phyloP scores from a whole-genome alignment of 2,113 vertebrate genomes.

The Picathartes gymnocephalus region DNA sequence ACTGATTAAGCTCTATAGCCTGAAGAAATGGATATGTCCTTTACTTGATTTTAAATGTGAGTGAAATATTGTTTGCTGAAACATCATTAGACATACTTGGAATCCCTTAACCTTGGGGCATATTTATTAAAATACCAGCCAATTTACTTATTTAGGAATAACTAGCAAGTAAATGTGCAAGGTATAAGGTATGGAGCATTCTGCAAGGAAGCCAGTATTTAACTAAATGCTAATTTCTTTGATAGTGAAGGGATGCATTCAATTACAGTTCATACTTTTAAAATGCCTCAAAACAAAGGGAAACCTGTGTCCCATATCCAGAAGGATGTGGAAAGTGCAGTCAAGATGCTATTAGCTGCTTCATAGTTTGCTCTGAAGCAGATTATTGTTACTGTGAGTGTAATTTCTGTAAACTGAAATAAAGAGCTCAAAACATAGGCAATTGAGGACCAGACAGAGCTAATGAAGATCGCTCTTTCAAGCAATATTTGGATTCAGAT shows the following conservation, averaged over 20 bases:
- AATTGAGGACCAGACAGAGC: background rate
- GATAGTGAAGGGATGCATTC: background rate
- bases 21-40: conserved; percentile 26
- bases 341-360: background rate
- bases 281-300: background rate
- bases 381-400: background rate
- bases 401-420: background rate
- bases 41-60: conserved; percentile 14
- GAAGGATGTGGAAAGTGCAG: background rate
- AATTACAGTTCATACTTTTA: background rate
- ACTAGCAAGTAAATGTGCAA: conserved; percentile 8
- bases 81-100: conserved; percentile 35
- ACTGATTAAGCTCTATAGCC: background rate
- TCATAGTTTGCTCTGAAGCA: background rate
- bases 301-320: background rate
- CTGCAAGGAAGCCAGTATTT: background rate
- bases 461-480: background rate
- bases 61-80: background rate
- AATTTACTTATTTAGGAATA: background rate
- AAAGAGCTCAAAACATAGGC: background rate
- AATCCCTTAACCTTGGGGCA: conserved; percentile 6
- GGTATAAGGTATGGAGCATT: background rate
- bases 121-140: background rate
- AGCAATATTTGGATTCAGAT: background rate
- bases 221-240: background rate